phyloP scores from a whole-genome alignment of 1,140 invertebrate species.

The Ruditapes philippinarum region DNA sequence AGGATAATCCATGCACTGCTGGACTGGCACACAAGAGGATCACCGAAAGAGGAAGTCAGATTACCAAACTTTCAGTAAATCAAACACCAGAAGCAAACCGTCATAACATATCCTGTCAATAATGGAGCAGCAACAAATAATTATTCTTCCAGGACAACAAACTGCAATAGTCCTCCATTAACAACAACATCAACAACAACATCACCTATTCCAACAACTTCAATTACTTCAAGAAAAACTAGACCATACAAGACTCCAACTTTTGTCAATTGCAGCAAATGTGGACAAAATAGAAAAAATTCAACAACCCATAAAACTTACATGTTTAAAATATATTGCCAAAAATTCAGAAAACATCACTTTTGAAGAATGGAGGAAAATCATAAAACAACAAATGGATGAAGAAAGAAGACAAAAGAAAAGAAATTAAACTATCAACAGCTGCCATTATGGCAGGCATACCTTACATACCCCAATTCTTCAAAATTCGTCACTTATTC shows the following conservation, averaged over 20 bases:
- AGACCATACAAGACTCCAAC: constrained; percentile 21
- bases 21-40: constrained; percentile 34
- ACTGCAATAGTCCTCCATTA: no score
- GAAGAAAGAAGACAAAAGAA: constrained; percentile 31
- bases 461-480: not conserved
- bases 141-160: not conserved
- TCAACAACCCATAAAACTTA: constrained; percentile 1
- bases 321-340: constrained; percentile 30
- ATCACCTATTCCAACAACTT: not conserved
- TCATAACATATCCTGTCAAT: constrained; percentile 29
- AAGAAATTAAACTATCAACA: not conserved
- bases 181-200: not conserved
- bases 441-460: constrained; percentile 14
- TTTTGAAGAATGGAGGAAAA: constrained; percentile 33
- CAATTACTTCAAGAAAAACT: constrained; percentile 2
- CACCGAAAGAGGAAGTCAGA: constrained; percentile 1
- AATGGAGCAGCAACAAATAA: constrained; percentile 5
- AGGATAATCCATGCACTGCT: constrained; percentile 30
- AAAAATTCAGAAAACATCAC: constrained; percentile 4
- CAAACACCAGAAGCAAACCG: not conserved
- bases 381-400: constrained; percentile 13
- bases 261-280: constrained; percentile 45
- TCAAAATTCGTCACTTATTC: not conserved
- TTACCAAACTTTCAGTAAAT: no score
- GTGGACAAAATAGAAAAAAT: constrained; percentile 30